These are phyloP conservation scores for Salvelinus namaycush DNA, from an alignment of 2,113 vertebrate species.

Conservation along the genomic window DNA sequence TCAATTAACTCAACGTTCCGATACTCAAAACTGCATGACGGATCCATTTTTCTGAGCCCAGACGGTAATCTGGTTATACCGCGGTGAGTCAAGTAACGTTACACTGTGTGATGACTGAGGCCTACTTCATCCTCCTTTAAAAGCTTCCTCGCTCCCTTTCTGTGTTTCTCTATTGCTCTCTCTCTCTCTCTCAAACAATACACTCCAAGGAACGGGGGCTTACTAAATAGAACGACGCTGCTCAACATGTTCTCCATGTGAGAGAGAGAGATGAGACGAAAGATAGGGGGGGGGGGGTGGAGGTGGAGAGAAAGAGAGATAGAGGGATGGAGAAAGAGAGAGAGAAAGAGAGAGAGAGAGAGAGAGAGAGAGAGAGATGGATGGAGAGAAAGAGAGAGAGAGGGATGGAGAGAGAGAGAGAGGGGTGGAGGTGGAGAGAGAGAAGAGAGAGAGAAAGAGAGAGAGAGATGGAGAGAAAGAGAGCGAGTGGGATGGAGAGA, in stretches of 20 bases:
- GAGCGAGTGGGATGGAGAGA: no score
- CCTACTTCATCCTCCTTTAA: neutral
- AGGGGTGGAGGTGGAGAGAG: no score
- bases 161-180: conserved; percentile 9
- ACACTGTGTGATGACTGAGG: conserved; percentile 44
- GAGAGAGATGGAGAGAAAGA: no score
- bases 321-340: no score
- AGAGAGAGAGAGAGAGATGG: neutral
- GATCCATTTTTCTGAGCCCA: conserved; percentile 34
- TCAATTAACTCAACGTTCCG: neutral
- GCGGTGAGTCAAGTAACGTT: conserved; percentile 44
- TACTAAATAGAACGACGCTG: neutral
- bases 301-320: no score
- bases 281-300: no score
- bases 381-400: no score
- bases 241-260: neutral
- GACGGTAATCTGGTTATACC: conserved; percentile 64
- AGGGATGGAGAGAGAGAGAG: no score
- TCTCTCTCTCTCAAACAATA: no score
- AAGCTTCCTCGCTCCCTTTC: conserved; percentile 27
- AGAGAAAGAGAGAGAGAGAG: no score
- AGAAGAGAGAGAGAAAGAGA: no score
- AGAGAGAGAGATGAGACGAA: neutral
- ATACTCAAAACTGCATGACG: conserved; percentile 34
- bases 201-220: neutral